These are phyloP conservation scores for Pachypeltis micranthus DNA, from an alignment of 1,140 invertebrate species.

Conservation along the genomic window DNA sequence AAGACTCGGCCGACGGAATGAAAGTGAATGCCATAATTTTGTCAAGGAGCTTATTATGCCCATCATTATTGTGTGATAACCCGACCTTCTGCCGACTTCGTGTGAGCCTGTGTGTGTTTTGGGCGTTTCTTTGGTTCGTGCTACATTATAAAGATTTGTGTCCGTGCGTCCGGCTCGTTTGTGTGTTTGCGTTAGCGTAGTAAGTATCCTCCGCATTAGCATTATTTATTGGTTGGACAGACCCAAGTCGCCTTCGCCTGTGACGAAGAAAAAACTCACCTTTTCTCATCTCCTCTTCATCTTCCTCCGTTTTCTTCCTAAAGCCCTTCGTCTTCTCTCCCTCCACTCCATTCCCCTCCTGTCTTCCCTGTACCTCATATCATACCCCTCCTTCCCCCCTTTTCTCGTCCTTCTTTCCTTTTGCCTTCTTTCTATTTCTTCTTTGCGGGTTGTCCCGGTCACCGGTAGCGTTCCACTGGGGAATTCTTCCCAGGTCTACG, in stretches of 20 bases:
- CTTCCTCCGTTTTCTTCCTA: neutral
- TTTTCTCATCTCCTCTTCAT: neutral
- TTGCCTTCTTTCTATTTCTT: slow-evolving; percentile 2
- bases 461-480: slow-evolving; percentile 13
- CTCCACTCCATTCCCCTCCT: neutral
- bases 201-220: slow-evolving; percentile 11
- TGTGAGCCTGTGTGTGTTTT: neutral
- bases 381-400: neutral
- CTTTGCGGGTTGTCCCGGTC: slow-evolving; percentile 6
- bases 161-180: neutral
- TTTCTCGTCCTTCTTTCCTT: neutral
- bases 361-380: neutral
- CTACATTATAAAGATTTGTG: too few species aligned
- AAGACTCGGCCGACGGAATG: too few species aligned
- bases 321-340: too few species aligned
- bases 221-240: slow-evolving; percentile 15
- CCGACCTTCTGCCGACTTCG: too few species aligned
- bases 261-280: slow-evolving; percentile 13
- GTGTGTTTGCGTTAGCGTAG: slow-evolving; percentile 11
- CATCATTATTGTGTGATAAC: too few species aligned
- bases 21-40: too few species aligned
- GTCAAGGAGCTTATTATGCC: too few species aligned
- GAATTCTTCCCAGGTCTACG: slow-evolving; percentile 14
- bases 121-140: too few species aligned
- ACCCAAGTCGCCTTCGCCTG: slow-evolving; percentile 9